These are phyloP conservation scores for Microtus agrestis DNA, from an alignment of 2,797 vertebrate species.

Conservation along the genomic window DNA sequence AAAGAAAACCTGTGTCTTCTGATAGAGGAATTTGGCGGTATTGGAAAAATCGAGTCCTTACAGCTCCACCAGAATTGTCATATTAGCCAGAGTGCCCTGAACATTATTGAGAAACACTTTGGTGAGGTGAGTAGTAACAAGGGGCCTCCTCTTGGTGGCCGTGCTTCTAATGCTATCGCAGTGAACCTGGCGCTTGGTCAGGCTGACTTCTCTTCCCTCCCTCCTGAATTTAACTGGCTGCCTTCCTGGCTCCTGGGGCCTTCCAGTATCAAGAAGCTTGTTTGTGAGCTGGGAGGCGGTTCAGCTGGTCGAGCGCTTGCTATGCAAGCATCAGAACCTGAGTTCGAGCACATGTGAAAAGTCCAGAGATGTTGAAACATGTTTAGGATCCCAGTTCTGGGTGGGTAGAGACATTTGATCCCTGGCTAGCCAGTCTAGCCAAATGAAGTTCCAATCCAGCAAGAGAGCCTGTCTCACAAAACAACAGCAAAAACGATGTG, in stretches of 20 bases:
- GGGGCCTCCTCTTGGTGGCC: not conserved
- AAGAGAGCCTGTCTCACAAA: not conserved
- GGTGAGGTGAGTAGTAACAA: not conserved
- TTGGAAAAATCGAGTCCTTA: not conserved
- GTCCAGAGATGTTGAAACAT: not conserved
- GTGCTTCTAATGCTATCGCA: not conserved
- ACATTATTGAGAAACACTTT: not conserved
- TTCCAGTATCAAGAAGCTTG: not conserved
- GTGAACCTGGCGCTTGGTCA: not conserved
- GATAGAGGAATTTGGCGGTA: not conserved
- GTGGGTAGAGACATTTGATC: too few relatives aligned
- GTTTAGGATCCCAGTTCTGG: not conserved
- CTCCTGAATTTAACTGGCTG: not conserved
- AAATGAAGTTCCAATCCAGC: not conserved
- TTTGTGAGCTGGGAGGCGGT: not conserved
- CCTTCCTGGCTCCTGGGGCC: not conserved
- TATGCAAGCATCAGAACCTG: not conserved
- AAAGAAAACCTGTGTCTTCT: not conserved
- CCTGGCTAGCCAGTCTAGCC: not conserved
- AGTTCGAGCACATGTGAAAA: not conserved
- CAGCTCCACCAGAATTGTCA: not conserved
- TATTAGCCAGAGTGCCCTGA: not conserved
- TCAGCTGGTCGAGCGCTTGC: not conserved
- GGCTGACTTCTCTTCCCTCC: not conserved
- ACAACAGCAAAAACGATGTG: not conserved